Percentiles rank a stretch among this genome's conserved stretches.
These are phyloP conservation scores for Seriola quinqueradiata DNA, from an alignment of 2,113 vertebrate species.

Conservation along the genomic window DNA sequence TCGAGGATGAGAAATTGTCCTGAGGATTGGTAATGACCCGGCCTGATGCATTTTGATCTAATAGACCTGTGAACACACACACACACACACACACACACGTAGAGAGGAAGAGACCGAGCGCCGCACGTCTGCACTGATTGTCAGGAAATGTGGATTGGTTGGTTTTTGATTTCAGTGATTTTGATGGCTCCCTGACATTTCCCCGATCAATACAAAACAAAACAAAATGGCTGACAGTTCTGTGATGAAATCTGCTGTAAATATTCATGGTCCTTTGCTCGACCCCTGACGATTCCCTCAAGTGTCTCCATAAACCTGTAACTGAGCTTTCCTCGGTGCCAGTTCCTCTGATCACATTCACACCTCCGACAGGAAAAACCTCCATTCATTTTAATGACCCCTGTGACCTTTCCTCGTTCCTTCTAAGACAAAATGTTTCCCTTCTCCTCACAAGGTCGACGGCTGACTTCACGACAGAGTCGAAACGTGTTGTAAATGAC, in stretches of 20 bases:
- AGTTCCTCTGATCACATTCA: too few species aligned
- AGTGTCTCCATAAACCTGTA: not conserved
- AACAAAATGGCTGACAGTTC: not conserved
- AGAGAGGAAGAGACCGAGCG: not conserved
- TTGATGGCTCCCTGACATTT: slow-evolving; percentile 15
- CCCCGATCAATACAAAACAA: not conserved
- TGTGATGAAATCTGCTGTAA: not conserved
- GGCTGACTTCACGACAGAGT: too few species aligned
- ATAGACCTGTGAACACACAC: slow-evolving; percentile 6
- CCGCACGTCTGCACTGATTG: slow-evolving; percentile 2
- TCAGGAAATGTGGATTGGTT: slow-evolving; percentile 28
- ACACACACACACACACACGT: slow-evolving; percentile 2
- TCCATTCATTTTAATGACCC: too few species aligned
- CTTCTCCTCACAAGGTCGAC: too few species aligned
- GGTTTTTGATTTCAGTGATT: not conserved
- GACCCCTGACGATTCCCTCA: not conserved
- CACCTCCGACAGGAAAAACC: too few species aligned
- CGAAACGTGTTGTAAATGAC: too few species aligned
- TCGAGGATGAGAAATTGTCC: slow-evolving; percentile 50
- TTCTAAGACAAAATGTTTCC: not conserved
- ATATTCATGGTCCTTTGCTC: not conserved
- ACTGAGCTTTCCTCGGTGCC: too few species aligned
- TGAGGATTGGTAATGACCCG: slow-evolving; percentile 59
- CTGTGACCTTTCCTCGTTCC: too few species aligned
- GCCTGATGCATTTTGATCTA: slow-evolving; percentile 47